Evolutionary conservation across 2,113 vertebrate species (phyloP), one percentile per base, ranked within the genome.

Genomic region (Plotosus lineatus): DNA sequence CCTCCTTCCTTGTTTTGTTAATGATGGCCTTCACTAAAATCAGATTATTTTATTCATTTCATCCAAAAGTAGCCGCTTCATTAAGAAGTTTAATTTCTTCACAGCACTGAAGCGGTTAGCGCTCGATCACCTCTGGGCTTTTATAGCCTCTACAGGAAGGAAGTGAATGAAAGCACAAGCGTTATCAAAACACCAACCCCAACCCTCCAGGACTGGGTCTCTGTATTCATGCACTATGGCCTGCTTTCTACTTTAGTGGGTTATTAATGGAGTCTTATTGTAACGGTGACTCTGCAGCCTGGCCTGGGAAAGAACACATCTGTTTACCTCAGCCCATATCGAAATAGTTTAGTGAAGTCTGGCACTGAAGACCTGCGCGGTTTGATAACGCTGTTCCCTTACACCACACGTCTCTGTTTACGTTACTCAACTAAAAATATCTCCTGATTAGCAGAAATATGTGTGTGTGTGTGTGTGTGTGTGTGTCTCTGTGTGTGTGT

Each of bases 361-460:
- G 72, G 12, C 3, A 74, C 38, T 36, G 46, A 38, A 31, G 26
- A 74, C 68, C 3, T 19, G 33, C 36, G 58, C 17, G 50, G 33
- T 21, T 82, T 76, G 63, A 68, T 23, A 6, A n/a, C 46, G 42
- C 60, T 46, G 10, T 23, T 81, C 69, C 38, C 6, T 44, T 42
- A 26, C 76, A 74, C 75, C 51, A 42, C 53, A 44, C 36, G 56
- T 60, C 56, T 46, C 31, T 82, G 82, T 84, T 84, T 82, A 79
- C 26, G 68, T 81, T 82, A 53, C 33, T 11, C 7, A 23, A 51
- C 80, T 84, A 84, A 84, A 86, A 86, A 86, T 85, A 79, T 66
- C 48, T 60, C 28, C 69, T 58, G 66, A 58, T 75, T 79, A 83
- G 68, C 36, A 65, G 26, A 53, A 38, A 19, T 58, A 31, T 56